phyloP scores from a whole-genome alignment of 30 jellyfish, hydroid and myxozoan genomes.

The Turritopsis dohrnii region DNA sequence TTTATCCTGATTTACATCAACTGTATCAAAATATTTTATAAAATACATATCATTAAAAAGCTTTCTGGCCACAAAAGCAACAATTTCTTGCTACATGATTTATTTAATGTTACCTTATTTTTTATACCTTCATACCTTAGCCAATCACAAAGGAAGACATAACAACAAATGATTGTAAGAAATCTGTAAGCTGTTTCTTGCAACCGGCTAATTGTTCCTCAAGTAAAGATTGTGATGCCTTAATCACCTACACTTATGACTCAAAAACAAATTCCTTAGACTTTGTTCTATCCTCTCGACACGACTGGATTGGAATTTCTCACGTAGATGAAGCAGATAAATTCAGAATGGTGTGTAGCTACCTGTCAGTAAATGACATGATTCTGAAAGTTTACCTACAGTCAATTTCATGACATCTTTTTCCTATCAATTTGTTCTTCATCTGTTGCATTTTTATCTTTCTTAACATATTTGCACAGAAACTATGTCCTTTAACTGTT shows the following conservation, averaged over 20 bases:
- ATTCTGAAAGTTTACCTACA: background rate
- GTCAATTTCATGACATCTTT: too few species aligned
- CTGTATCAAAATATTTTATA: too few species aligned
- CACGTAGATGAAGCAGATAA: background rate
- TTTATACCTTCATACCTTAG: too few species aligned
- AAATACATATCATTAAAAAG: too few species aligned
- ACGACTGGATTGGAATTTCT: background rate
- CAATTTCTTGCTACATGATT: too few species aligned
- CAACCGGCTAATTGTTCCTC: background rate
- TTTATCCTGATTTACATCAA: too few species aligned
- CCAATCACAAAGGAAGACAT: background rate
- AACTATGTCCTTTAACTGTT: background rate
- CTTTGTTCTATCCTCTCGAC: background rate
- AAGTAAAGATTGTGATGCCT: background rate
- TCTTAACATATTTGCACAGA: too few species aligned
- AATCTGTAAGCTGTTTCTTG: background rate
- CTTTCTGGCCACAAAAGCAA: too few species aligned
- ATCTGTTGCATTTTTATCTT: too few species aligned
- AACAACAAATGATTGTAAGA: background rate
- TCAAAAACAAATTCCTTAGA: background rate
- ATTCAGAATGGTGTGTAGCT: background rate
- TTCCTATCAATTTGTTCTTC: too few species aligned
- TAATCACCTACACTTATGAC: background rate
- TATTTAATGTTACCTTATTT: too few species aligned
- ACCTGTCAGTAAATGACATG: background rate